Base-by-base conservation (phyloP, 2,113 vertebrate species). In the Paedocypris sp. region DNA sequence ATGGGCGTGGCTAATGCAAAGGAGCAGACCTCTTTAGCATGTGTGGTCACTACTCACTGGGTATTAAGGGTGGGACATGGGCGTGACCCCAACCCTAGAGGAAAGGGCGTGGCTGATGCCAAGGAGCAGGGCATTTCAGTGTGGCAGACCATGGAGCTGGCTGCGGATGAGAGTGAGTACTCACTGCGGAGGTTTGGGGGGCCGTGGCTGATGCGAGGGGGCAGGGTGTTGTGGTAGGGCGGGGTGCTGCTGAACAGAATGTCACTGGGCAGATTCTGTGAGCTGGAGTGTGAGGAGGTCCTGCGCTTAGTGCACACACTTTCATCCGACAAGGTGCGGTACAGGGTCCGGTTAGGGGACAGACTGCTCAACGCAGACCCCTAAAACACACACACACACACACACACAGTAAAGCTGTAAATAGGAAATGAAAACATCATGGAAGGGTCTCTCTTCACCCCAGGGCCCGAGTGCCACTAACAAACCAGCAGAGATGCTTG, bases 161-260 rank as follows among this genome's bases (percentile, higher is more conserved):
- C n/a, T n/a, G n/a, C n/a, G n/a, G n/a, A n/a, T 49, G 10, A n/a
- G 13, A 19, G 19, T 23, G 29, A 51, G 36, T 9, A 90, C 94
- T 96, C 75, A 97, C 93, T 91, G 78, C 88, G 83, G 18, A 96
- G 84, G 79, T 85, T 88, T 63, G 88, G 78, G 79, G 85, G 32
- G 76, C 73, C 82, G 56, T 88, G 80, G 68, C 85, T 75, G 72
- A 89, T 90, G 50, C 90, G 82, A 1, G 91, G 86, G 1, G 94
- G 93, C 74, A 95, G 56, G 0, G 93, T 94, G 81, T 88, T 90
- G 80, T 90, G 90, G 73, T 92, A 93, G 0, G 92, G 90, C 1
- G 89, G 92, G 0, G 94, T 95, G 51, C 89, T 94, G 85, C 92
- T 95, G 86, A 98, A 98, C 6, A 98, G 82, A 76, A 93, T 95